Conservation (phyloP, 2,113 vertebrate species). For the Amia ocellicauda region DNA sequence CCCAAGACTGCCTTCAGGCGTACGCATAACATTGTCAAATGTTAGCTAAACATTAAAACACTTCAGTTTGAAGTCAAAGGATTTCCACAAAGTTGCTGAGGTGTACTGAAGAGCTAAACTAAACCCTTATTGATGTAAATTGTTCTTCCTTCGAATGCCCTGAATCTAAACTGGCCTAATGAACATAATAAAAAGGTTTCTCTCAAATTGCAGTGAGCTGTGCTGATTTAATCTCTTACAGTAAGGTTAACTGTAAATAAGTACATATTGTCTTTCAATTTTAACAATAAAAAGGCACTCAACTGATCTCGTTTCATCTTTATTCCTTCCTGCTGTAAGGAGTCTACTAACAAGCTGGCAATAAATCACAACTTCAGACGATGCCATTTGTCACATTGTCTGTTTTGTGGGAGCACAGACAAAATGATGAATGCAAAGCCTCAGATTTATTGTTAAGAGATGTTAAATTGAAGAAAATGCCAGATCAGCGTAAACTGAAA, state of each 20-base stretch:
- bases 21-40: slow-evolving; percentile 20
- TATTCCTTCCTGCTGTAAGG: not conserved
- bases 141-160: slow-evolving; percentile 15
- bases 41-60: slow-evolving; percentile 22
- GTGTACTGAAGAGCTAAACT: slow-evolving; percentile 16
- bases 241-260: slow-evolving; percentile 14
- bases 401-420: no score
- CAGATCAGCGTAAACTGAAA: no score
- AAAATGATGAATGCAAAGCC: no score
- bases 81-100: slow-evolving; percentile 6
- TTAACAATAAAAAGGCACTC: slow-evolving; percentile 22
- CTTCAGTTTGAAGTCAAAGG: slow-evolving; percentile 32
- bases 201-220: slow-evolving; percentile 7
- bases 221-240: slow-evolving; percentile 13
- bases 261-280: not conserved
- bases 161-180: slow-evolving; percentile 16
- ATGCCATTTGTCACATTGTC: no score
- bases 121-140: slow-evolving; percentile 31
- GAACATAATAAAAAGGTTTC: slow-evolving; percentile 10
- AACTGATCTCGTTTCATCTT: slow-evolving; percentile 14
- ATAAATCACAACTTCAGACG: slow-evolving; percentile 2
- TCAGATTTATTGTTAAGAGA: no score
- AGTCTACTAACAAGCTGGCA: not conserved
- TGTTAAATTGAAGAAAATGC: no score
- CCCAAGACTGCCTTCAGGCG: slow-evolving; percentile 8